Evolutionary conservation across 2,113 vertebrate species (phyloP), one percentile per base, ranked within the genome.

Genomic region (Tachycineta bicolor): DNA sequence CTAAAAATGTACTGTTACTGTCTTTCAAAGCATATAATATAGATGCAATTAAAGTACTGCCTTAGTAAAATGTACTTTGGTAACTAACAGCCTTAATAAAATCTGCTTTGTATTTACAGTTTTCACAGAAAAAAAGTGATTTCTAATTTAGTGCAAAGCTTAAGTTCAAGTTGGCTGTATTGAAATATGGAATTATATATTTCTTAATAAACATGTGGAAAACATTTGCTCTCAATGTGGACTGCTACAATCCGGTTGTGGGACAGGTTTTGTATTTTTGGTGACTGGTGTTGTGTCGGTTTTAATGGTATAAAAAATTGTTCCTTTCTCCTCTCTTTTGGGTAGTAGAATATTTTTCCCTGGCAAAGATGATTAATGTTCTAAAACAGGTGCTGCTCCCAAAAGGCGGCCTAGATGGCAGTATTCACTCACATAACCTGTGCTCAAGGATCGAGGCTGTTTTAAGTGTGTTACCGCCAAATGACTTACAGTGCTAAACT

Each of bases 351-450:
- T 68, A 15, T 68, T 73, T 89, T 92, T 79, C 34, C 24, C 24
- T 53, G 44, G 39, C 41, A 53, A n/a, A 90, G 23, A 43, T 7
- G 29, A 49, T 34, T 33, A 10, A 19, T 49, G 46, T 87, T 86
- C 28, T 47, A 67, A 69, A 79, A n/a, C 14, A 67, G 41, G 16
- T 96, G 97, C 76, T 80, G 55, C 89, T 94, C 89, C 63, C 63
- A 13, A 37, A 90, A 80, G 23, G 47, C 60, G 96, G 90, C 78
- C 97, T 97, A 97, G 97, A 93, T 97, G 97, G 97, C 97, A 97
- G 92, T 43, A 60, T 96, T 87, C 46, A 43, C 89, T 94, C 95
- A 52, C 1, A 1, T 46, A 97, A 96, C 82, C 67, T 90, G 14
- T 44, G 67, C 83, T 93, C 52, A 23, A 22, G 74, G 60, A 59